phyloP scores from a whole-genome alignment of 1,140 invertebrate species.

The Lutraria rhynchaena region DNA sequence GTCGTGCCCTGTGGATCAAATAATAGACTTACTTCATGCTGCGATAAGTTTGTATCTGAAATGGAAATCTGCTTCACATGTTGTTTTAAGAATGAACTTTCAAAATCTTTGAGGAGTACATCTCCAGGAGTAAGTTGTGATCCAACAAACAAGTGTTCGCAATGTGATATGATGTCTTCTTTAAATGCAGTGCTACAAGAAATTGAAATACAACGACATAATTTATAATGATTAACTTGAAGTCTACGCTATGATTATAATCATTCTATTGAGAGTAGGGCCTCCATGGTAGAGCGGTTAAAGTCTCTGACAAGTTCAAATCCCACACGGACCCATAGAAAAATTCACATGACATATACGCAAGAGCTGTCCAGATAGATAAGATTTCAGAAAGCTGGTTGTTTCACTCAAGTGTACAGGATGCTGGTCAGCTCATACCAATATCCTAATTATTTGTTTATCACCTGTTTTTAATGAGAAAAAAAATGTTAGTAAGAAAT shows the following conservation, averaged over 20 bases:
- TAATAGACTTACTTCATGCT: constrained; percentile 20
- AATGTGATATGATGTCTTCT: constrained; percentile 68
- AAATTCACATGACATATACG: not conserved
- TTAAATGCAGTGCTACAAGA: constrained; percentile 75
- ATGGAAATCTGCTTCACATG: constrained; percentile 67
- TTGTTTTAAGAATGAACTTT: constrained; percentile 72
- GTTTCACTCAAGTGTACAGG: too few species aligned
- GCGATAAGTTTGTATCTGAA: constrained; percentile 17
- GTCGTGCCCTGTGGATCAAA: too few species aligned
- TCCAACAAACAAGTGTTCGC: constrained; percentile 55
- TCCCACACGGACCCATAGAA: not conserved
- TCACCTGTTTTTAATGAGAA: too few species aligned
- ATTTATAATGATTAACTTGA: not conserved
- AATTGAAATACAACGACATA: constrained; percentile 39
- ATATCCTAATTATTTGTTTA: too few species aligned
- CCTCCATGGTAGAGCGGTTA: not conserved
- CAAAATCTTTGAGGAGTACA: constrained; percentile 74
- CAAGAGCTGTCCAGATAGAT: too few species aligned
- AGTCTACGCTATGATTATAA: not conserved
- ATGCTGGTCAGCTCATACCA: too few species aligned
- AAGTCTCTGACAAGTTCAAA: not conserved
- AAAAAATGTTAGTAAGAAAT: too few species aligned
- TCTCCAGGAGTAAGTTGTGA: constrained; percentile 72
- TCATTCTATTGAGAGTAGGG: not conserved
- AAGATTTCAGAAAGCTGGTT: too few species aligned